Base-by-base conservation (phyloP, 2,888 invertebrate genomes). In the Lithodes maja region DNA sequence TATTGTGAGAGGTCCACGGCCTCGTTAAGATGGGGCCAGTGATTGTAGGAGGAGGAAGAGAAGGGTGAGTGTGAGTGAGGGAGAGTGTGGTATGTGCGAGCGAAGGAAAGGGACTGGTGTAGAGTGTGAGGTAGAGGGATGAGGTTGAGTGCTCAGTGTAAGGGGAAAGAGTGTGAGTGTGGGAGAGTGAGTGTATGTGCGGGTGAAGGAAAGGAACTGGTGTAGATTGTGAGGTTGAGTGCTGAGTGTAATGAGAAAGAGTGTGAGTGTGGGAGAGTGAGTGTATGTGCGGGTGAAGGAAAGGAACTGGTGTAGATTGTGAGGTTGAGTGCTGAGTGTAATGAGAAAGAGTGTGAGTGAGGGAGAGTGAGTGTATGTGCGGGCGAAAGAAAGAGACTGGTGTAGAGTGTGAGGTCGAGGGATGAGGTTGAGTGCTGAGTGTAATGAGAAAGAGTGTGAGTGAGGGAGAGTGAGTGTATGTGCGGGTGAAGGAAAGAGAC, bases 11-110 rank as follows among this genome's bases (percentile, higher is more conserved):
- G 87, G 87, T 61, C 87, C 78, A 87, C 77, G 83, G 83, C 68
- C 83, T 87, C 87, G 87, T 87, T 87, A 87, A 87, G 87, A 87
- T 87, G 79, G 53, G 83, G 79, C 87, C 87, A 87, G 83, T 87
- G 87, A 87, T 87, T 87, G 87, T 80, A 77, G 83, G 83, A 69
- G 69, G 74, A 49, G 81, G 80, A 80, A 49, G 80, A 49, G 15
- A 61, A 61, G 61, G 7, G 5, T 5, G 33, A 33, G 33, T 33
- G 33, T 33, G 33, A 33, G 33, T 33, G 33, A 33, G 33, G 33
- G 33, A 33, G 33, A 33, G 33, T 33, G 33, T 33, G 33, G 33
- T 33, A 33, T 33, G 33, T 33, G 33, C 33, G 33, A 33, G 33
- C 33, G 33, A 33, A 33, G 33, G 33, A 33, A 33, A 33, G 33